Base-by-base conservation (phyloP, 2,888 invertebrate genomes). In the Gymnosoma rotundatum region DNA sequence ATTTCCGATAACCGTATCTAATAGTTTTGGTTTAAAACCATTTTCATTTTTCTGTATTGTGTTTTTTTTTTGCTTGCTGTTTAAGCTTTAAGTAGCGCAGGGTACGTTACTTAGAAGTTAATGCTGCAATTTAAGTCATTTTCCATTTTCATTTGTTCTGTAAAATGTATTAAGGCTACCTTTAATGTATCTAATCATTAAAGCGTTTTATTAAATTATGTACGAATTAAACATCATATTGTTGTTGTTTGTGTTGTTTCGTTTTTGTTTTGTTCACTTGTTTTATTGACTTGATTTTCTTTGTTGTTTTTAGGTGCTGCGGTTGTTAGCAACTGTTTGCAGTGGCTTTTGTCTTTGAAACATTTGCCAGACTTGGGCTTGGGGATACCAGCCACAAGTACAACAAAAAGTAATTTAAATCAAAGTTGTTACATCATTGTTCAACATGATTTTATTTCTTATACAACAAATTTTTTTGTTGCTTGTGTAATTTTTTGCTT, bases 151-250 rank as follows among this genome's bases (percentile, higher is more conserved):
- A 76, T 81, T 54, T 54, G 78, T 73, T 73, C 66, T 66, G 60
- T 36, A 70, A 84, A 61, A 78, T 73, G 76, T 81, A 69, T 74
- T 78, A 81, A 76, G 60, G 80, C 69, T 80, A 50, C 76, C 76
- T 79, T 79, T 81, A 84, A 89, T 89, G 88, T 90, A 90, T 90
- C 90, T 90, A 90, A 90, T 90, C 90, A 90, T 78, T 87, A 88
- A 89, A 90, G 89, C 90, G 89, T 90, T 90, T 90, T 90, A 90
- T 90, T 90, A 90, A 90, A 90, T 90, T 90, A 90, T 90, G 88
- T 88, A 89, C 78, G 84, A 83, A 80, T 83, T 85, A 76, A 85
- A 82, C 56, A 67, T 82, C 45, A 50, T 73, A 60, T 72, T 79
- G 60, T 79, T 70, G 4, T 69, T 75, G 21, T 20, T n/a, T n/a